Evolutionary conservation across 2,888 invertebrate genomes (phyloP), one percentile per base, ranked within the genome.

Genomic region (Pachliopta kotzebuea): DNA sequence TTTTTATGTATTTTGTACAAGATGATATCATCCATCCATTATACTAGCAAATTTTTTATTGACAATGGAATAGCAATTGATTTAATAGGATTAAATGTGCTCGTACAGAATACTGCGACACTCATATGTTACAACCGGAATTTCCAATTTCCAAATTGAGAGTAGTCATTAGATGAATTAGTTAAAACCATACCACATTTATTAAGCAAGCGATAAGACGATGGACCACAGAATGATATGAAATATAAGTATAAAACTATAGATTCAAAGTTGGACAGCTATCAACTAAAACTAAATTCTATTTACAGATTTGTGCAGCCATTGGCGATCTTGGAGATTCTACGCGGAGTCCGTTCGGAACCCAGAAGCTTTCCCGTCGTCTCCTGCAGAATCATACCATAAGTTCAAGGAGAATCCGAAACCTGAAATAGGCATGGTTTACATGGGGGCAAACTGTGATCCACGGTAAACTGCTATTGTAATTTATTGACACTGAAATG

Each of bases 281-380:
- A 45, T n/a, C 4, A 45, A 18, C n/a, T 45, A 2, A 18, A 45
- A 45, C 18, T n/a, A 4, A 37, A 52, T 21, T 52, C 6, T 45
- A 21, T 21, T 78, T 81, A 50, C 80, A 93, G 93, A 93, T 76
- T 72, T 94, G 56, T 93, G 93, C 73, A 94, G 93, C 67, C 94
- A 94, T 74, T 92, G 93, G 83, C 81, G 94, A 66, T 94, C 94
- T 2, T 94, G 94, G 94, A 83, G 90, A 69, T 94, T 93, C 76
- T 94, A 92, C 78, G 93, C 94, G 0, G 94, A 94, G 71, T 93
- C 94, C 18, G 92, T 92, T 53, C 78, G 71, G 72, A 92, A 81
- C 68, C 90, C 92, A 0, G 81, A 85, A 59, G 86, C 88, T 0
- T 94, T 94, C 69, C 90, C 93, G 2, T 89, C 94, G 0, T 93